Conservation (phyloP, 2,888 invertebrate genomes). For the Drosophila ezoana region DNA sequence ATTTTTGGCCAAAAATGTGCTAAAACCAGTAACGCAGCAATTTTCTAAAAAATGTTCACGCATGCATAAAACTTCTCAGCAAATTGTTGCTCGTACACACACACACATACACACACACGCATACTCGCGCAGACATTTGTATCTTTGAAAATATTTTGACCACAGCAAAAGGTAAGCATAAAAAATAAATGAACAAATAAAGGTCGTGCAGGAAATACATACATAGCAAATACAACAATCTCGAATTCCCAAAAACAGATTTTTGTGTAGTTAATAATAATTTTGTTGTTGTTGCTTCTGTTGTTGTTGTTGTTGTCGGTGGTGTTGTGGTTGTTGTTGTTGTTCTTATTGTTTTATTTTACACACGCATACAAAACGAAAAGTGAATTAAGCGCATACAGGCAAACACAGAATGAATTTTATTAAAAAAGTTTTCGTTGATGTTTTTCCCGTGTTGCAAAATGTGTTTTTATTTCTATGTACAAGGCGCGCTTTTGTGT, state of each 20-base stretch:
- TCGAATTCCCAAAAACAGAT: constrained; percentile 33
- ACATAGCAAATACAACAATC: constrained; percentile 35
- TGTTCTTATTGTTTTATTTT: background rate
- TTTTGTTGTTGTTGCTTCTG: constrained; percentile 11
- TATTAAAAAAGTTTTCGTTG: constrained; percentile 57
- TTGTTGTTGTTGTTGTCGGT: background rate
- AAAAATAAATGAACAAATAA: constrained; percentile 33
- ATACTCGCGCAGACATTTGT: constrained; percentile 18
- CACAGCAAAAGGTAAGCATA: constrained; percentile 21
- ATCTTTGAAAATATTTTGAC: constrained; percentile 35
- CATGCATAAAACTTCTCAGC: constrained; percentile 46
- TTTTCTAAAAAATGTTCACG: constrained; percentile 39
- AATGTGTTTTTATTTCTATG: constrained; percentile 43
- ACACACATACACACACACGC: background rate
- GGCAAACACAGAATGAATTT: constrained; percentile 42
- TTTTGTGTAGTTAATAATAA: constrained; percentile 53
- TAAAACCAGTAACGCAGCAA: constrained; percentile 27
- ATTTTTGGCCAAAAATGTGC: constrained; percentile 21
- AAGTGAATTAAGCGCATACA: constrained; percentile 49
- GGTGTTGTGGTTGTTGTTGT: background rate
- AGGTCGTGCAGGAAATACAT: constrained; percentile 35
- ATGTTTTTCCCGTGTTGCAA: constrained; percentile 43
- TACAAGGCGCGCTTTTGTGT: background rate
- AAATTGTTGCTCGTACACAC: constrained; percentile 30
- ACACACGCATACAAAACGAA: constrained; percentile 28